Conservation (phyloP, 30 jellyfish, hydroid and myxozoan species). For the Cassiopea xamachana region DNA sequence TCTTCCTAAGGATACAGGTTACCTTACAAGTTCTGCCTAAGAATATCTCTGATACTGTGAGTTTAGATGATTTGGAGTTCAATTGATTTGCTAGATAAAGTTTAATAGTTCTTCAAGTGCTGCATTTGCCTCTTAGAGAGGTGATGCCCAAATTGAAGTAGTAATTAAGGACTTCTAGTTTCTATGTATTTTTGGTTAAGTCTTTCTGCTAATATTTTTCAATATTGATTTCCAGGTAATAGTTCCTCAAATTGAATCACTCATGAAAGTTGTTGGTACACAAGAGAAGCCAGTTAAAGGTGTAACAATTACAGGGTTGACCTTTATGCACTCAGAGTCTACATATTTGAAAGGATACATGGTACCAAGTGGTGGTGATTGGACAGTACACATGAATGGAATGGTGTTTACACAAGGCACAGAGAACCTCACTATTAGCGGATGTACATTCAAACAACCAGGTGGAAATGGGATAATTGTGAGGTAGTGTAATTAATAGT, state of each 20-base stretch:
- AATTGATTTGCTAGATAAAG: no score
- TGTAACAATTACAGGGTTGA: constrained; percentile 61
- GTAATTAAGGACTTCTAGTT: no score
- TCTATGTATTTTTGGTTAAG: no score
- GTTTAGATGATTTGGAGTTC: no score
- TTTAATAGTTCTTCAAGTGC: no score
- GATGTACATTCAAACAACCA: constrained; percentile 79
- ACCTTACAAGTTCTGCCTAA: no score
- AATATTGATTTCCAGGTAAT: constrained; percentile 41
- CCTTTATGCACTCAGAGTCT: constrained; percentile 73
- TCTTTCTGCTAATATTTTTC: no score
- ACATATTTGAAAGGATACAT: constrained; percentile 80
- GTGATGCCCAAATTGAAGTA: no score
- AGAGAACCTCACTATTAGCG: constrained; percentile 61
- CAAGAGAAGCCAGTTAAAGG: constrained; percentile 74
- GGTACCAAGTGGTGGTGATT: constrained; percentile 99
- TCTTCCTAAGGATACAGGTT: no score
- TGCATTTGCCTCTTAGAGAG: no score
- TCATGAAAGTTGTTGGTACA: constrained; percentile 75
- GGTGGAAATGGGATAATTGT: constrained; percentile 96
- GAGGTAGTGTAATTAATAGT: constrained; percentile 46
- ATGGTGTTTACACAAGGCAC: constrained; percentile 81
- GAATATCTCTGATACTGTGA: no score
- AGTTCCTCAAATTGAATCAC: constrained; percentile 78
- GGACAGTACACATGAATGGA: constrained; percentile 93